Evolutionary conservation across 2,113 vertebrate species (phyloP), one percentile per base, ranked within the genome.

Genomic region (Bos javanicus): DNA sequence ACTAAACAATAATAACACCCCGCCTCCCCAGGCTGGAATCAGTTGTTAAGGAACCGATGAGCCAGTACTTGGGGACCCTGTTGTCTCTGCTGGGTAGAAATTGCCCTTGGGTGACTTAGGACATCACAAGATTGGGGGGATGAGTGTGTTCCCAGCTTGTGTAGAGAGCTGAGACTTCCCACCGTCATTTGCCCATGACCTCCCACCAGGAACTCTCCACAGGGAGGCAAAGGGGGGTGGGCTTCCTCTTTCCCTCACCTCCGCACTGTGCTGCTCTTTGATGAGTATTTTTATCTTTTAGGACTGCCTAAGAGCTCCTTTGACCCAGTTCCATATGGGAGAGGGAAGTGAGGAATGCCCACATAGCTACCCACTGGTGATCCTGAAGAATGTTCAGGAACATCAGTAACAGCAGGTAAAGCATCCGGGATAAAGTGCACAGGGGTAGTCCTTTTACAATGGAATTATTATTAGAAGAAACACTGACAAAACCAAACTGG

Each of bases 391-490:
- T 64, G n/a, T 26, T 50, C 10, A 71, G 56, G 74, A 50, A 39
- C 33, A 25, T 67, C 54, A 39, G 4, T 1, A 10, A 50, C 5
- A 60, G 21, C 14, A 36, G 6, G 11, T 6, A 15, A 30, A 1
- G 3, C 5, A 2, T 25, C 16, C 12, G 14, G 54, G 67, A 74
- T 57, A 48, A 60, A n/a, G 26, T 25, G 5, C 19, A 10, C 1
- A 33, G 80, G 93, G 99, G 98, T 97, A 93, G 39, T 97, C 98
- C 95, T 98, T 98, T 98, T 98, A 98, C 86, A 98, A 98, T 67
- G 96, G 97, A n/a, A 96, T 92, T 64, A 97, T 98, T 97, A 97
- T 90, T 11, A 98, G 82, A 92, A 98, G 90, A 98, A 97, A 98
- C 97, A 98, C 94, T 62, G 96, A 99, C 97, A 97, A 97, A 96